Conservation (phyloP, 2,888 invertebrate species). For the Conus canariensis region DNA sequence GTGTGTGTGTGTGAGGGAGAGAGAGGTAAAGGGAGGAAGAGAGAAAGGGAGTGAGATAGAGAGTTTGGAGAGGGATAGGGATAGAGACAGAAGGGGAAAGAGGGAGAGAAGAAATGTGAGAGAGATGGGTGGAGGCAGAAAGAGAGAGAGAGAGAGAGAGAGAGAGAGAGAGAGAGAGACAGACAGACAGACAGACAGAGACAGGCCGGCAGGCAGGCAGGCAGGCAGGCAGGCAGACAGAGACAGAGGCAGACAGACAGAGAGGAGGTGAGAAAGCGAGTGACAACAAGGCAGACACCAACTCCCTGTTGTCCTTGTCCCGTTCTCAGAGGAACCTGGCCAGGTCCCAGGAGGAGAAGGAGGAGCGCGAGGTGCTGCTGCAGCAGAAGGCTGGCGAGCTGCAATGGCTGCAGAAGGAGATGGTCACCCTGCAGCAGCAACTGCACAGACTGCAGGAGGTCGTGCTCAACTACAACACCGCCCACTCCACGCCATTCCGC, state of each 20-base stretch:
- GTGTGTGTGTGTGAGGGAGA: too few species aligned
- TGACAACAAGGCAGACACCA: not conserved
- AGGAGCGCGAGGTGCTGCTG: not conserved
- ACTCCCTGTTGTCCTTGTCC: not conserved
- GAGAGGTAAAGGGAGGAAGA: too few species aligned
- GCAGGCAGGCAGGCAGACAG: not conserved
- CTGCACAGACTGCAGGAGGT: constrained; percentile 61
- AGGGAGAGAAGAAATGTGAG: too few species aligned
- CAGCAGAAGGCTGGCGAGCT: constrained; percentile 56
- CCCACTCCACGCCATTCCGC: constrained; percentile 62
- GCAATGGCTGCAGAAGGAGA: constrained; percentile 59
- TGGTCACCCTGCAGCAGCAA: constrained; percentile 57
- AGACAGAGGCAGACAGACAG: not conserved
- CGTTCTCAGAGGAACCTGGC: not conserved
- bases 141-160: not conserved
- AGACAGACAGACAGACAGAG: constrained; percentile 33
- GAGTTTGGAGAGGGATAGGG: too few species aligned
- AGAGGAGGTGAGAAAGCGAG: not conserved
- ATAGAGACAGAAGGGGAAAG: too few species aligned
- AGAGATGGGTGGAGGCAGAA: too few species aligned
- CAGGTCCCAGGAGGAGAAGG: constrained; percentile 37
- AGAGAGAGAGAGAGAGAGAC: constrained; percentile 29
- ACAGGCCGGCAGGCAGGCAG: not conserved
- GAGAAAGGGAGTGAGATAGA: too few species aligned
- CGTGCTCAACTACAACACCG: constrained; percentile 64